These are phyloP conservation scores for Riparia riparia DNA, from an alignment of 2,113 vertebrate species.

Conservation along the genomic window DNA sequence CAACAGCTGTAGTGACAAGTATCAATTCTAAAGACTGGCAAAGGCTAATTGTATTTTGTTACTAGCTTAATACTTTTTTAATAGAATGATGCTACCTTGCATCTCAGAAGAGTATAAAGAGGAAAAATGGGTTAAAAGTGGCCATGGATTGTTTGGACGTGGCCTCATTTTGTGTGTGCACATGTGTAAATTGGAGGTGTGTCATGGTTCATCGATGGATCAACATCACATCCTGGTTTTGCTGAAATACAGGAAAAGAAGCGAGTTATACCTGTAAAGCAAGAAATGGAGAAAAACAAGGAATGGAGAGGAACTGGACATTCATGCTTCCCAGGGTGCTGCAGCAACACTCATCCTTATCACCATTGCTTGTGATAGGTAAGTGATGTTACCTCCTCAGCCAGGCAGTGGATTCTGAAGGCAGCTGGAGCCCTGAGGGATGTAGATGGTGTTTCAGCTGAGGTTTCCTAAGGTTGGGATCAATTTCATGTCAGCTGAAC, in stretches of 20 bases:
- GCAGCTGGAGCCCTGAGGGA: not conserved
- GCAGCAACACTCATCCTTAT: not conserved
- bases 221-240: not conserved
- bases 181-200: not conserved
- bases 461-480: not conserved
- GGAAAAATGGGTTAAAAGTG: not conserved
- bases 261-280: not conserved
- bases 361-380: not conserved
- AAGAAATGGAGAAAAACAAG: not conserved
- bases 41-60: not conserved
- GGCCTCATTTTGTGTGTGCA: not conserved
- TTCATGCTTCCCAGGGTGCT: not conserved
- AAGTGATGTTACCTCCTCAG: not conserved
- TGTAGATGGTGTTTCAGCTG: not conserved
- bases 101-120: not conserved
- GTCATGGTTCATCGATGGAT: not conserved
- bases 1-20: not conserved
- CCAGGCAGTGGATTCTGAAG: not conserved
- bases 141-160: not conserved
- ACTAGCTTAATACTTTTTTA: not conserved
- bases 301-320: not conserved
- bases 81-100: not conserved
- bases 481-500: not conserved
- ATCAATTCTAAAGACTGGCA: not conserved
- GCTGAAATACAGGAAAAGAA: not conserved